These are phyloP conservation scores for Sardinella longiceps DNA, from an alignment of 2,797 vertebrate species.

Conservation along the genomic window DNA sequence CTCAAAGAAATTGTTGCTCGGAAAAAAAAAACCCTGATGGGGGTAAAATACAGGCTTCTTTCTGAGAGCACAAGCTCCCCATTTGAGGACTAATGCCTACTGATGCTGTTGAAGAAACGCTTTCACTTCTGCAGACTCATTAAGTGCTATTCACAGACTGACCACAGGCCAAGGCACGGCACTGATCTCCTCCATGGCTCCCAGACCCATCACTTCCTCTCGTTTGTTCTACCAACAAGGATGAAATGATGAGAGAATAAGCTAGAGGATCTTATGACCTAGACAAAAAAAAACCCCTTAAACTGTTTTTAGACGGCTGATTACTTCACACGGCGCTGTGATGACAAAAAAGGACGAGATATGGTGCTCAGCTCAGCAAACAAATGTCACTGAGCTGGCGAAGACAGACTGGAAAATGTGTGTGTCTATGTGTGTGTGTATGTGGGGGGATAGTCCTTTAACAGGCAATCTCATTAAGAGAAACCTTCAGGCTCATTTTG, in stretches of 20 bases:
- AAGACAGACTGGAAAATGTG: slow-evolving; percentile 3
- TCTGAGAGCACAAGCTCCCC: background rate
- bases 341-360: slow-evolving; percentile 29
- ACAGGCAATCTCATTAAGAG: slow-evolving; percentile 57
- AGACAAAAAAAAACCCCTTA: slow-evolving; percentile 2
- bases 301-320: slow-evolving; percentile 22
- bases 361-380: slow-evolving; percentile 38
- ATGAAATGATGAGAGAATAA: slow-evolving; percentile 23
- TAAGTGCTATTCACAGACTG: slow-evolving; percentile 24
- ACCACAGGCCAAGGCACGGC: slow-evolving; percentile 19
- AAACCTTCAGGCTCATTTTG: slow-evolving; percentile 59
- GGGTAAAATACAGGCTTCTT: background rate
- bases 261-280: slow-evolving; percentile 17
- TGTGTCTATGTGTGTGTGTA: no score
- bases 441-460: slow-evolving; percentile 30
- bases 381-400: slow-evolving; percentile 38
- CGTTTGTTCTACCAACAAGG: slow-evolving; percentile 23
- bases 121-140: slow-evolving; percentile 25
- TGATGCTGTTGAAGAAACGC: slow-evolving; percentile 15
- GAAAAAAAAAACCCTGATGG: background rate
- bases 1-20: slow-evolving; percentile 39
- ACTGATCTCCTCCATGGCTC: slow-evolving; percentile 13
- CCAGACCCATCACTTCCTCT: slow-evolving; percentile 18
- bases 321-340: slow-evolving; percentile 15
- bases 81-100: slow-evolving; percentile 13